phyloP scores from a whole-genome alignment of 2,113 vertebrate genomes.

The Cinclus mexicanus region DNA sequence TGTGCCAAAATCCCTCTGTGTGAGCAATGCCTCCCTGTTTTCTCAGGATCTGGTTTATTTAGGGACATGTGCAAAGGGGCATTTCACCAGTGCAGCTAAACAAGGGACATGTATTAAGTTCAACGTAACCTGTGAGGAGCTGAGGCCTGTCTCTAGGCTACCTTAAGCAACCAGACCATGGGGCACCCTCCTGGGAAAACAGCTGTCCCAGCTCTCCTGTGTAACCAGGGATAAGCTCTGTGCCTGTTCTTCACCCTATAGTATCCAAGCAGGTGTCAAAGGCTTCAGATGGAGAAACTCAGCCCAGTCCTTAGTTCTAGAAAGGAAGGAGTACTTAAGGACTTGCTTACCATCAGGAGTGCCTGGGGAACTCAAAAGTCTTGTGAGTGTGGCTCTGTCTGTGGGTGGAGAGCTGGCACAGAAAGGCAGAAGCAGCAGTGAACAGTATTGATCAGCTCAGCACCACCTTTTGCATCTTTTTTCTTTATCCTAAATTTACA shows the following conservation, averaged over 20 bases:
- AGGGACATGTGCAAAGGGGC: not conserved
- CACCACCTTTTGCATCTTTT: not conserved
- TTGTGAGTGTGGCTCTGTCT: not conserved
- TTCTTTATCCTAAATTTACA: not conserved
- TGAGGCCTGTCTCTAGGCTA: not conserved
- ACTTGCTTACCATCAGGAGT: not conserved
- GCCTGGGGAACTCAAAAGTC: not conserved
- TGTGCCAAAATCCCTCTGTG: not conserved
- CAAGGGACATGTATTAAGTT: not conserved
- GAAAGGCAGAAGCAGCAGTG: not conserved
- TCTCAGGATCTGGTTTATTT: not conserved
- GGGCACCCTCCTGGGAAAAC: not conserved
- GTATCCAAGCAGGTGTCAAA: not conserved
- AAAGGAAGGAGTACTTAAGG: not conserved
- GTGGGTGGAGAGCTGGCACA: not conserved
- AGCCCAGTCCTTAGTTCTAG: not conserved
- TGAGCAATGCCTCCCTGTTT: not conserved
- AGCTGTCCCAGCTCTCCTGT: not conserved
- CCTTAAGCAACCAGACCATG: not conserved
- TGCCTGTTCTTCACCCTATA: not conserved
- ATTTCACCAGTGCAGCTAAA: not conserved
- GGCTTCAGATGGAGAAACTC: not conserved
- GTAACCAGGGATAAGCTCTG: not conserved
- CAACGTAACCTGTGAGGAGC: not conserved
- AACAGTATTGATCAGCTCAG: accelerated